Evolutionary conservation across 2,888 invertebrate species (phyloP).

Genomic region (Sesia apiformis): DNA sequence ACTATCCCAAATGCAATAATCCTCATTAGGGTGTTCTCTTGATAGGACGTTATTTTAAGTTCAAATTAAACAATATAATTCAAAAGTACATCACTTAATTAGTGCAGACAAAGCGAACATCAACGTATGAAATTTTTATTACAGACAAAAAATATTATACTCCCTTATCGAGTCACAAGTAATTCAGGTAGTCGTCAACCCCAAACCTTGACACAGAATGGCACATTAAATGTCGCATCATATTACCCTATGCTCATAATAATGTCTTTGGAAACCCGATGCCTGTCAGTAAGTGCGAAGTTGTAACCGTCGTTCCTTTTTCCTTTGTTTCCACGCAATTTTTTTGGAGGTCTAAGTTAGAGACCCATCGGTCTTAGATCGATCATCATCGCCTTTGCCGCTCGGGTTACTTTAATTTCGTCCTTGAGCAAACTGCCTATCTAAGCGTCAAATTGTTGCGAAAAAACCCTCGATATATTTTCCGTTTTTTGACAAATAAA

Average conservation of each 20-base stretch:
- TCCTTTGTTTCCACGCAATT: neutral
- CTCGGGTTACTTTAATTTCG: slow-evolving; percentile 35
- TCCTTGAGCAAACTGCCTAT: slow-evolving; percentile 28
- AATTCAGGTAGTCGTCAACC: no score
- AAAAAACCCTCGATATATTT: neutral
- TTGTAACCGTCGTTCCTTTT: neutral
- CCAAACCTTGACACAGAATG: no score
- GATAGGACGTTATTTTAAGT: no score
- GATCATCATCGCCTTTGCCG: slow-evolving; percentile 28
- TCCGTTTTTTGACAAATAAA: neutral
- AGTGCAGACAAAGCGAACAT: no score
- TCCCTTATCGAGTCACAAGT: no score
- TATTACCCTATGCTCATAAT: neutral
- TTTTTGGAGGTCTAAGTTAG: neutral
- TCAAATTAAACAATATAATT: no score
- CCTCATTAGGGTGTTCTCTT: no score
- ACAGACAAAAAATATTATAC: no score
- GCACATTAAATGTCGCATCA: no score
- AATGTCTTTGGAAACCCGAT: neutral
- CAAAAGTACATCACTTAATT: no score
- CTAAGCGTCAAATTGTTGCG: slow-evolving; percentile 34
- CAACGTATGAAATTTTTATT: no score
- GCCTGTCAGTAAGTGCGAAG: neutral
- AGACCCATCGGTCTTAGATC: neutral
- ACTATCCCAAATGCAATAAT: no score